phyloP scores from a whole-genome alignment of 2,888 invertebrate genomes.

The Netelia fuscicornis region DNA sequence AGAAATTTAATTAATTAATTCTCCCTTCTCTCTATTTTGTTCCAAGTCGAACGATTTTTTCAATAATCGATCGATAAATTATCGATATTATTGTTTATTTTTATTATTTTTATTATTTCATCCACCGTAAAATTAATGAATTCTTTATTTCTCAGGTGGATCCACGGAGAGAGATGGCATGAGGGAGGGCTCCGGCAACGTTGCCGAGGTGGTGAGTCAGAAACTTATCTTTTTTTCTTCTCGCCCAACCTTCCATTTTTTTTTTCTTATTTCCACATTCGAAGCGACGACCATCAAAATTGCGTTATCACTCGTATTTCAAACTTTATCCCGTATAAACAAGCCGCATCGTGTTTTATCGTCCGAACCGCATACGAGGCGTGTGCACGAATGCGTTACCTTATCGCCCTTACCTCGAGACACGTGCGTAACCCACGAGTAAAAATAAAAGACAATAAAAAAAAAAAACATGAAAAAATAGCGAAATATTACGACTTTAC shows the following conservation, averaged over 20 bases:
- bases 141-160: constrained; percentile 77
- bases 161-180: constrained; percentile 84
- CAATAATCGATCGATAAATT: too few species aligned
- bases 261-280: background rate
- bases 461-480: too few species aligned
- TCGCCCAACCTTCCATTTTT: background rate
- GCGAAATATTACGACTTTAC: background rate
- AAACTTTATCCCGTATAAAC: background rate
- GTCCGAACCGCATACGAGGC: too few species aligned
- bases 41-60: too few species aligned
- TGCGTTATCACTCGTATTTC: background rate
- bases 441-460: too few species aligned
- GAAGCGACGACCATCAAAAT: background rate
- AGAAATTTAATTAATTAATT: too few species aligned
- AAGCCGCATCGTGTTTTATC: too few species aligned
- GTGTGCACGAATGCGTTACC: background rate
- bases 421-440: constrained; percentile 8
- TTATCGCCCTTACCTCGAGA: constrained; percentile 31
- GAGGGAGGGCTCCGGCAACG: constrained; percentile 84
- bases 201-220: constrained; percentile 84
- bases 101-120: background rate
- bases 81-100: background rate
- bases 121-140: background rate
- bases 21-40: too few species aligned
- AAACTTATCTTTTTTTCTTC: constrained; percentile 32